A percentile compares a stretch with the other conserved stretches of the same genome.
Conservation (phyloP, 2,113 vertebrate species). For the Peromyscus maniculatus region DNA sequence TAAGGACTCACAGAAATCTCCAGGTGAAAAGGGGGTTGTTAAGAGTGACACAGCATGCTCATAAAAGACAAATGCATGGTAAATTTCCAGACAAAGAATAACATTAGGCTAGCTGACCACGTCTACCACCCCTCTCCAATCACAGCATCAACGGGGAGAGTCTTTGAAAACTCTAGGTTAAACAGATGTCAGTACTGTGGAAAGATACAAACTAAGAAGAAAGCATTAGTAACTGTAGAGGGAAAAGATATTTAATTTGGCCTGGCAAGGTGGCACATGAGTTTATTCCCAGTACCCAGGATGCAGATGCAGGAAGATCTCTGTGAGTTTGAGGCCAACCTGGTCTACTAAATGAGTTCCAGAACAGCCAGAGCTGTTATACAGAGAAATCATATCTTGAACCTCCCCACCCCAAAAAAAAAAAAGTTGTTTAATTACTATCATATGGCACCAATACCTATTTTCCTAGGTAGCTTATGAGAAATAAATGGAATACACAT, state of each 20-base stretch:
- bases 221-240: background rate
- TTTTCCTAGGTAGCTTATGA: background rate
- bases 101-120: background rate
- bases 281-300: no score
- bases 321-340: background rate
- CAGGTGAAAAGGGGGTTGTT: background rate
- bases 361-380: background rate
- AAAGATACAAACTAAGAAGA: background rate
- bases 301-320: background rate
- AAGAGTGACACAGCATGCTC: background rate
- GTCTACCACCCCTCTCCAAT: background rate
- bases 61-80: background rate
- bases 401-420: background rate
- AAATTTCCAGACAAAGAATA: background rate
- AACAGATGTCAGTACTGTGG: background rate
- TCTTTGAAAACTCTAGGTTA: background rate
- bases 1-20: background rate
- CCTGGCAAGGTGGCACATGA: background rate
- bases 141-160: background rate
- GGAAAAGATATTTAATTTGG: background rate
- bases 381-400: background rate
- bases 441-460: background rate
- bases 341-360: background rate
- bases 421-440: background rate
- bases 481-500: background rate